phyloP scores from a whole-genome alignment of 1,140 invertebrate genomes.

The Macrobrachium rosenbergii region DNA sequence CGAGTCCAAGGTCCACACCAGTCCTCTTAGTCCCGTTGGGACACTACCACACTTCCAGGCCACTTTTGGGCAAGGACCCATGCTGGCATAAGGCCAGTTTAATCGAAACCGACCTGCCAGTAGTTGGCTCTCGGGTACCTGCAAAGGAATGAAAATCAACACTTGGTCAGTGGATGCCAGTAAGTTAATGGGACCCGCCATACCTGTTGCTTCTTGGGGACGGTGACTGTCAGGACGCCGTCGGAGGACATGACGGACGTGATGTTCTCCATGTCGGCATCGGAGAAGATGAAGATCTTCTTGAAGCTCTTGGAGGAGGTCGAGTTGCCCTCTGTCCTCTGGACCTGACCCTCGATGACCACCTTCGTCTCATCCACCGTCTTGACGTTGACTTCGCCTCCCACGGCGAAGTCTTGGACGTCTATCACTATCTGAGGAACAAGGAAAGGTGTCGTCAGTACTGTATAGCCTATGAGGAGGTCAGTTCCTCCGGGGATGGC shows the following conservation, averaged over 20 bases:
- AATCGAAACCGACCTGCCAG: no score
- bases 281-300: constrained; percentile 32
- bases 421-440: constrained; percentile 35
- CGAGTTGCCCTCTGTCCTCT: constrained; percentile 29
- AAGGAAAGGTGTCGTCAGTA: no score
- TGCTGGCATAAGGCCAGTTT: no score
- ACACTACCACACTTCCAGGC: no score
- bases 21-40: no score
- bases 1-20: no score
- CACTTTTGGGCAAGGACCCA: no score
- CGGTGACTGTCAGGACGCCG: constrained; percentile 38
- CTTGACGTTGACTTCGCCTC: constrained; percentile 48
- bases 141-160: not conserved
- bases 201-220: constrained; percentile 8
- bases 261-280: constrained; percentile 18
- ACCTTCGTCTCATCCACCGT: constrained; percentile 40
- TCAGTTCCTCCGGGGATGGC: no score
- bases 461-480: no score
- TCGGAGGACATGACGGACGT: constrained; percentile 34
- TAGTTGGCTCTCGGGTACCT: no score
- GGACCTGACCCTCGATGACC: constrained; percentile 42
- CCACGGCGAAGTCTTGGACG: constrained; percentile 46
- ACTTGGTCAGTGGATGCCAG: no score
- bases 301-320: constrained; percentile 46
- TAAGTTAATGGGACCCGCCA: no score